Base-by-base conservation (phyloP, 2,797 vertebrate genomes). In the Champsocephalus gunnari region DNA sequence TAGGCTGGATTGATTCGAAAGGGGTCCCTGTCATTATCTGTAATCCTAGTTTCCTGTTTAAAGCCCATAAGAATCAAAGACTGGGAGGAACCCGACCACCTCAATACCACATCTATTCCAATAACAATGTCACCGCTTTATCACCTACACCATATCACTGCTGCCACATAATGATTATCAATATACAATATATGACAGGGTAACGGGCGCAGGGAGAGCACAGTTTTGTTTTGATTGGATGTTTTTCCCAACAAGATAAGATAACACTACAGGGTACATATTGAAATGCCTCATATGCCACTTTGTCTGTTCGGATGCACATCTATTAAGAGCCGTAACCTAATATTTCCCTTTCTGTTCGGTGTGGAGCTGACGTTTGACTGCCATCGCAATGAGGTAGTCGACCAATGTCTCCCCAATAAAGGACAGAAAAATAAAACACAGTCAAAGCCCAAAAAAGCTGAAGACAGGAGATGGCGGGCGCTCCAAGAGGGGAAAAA, bases 11-110 rank as follows among this genome's bases (percentile, higher is more conserved):
- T 96, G 94, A 92, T 94, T 95, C 93, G 87, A 92, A 38, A 95
- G 94, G 94, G 93, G 92, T 92, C 88, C 88, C 90, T 71, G 66
- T 93, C 92, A 95, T 94, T 95, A 95, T 89, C 86, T 92, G 90
- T 94, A 94, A 94, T 92, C 92, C 87, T 75, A 87, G 92, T 92
- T 95, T 94, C 89, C 93, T 94, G 89, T 93, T 93, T 89, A 92
- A 92, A 93, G 85, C 75, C 88, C 87, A 84, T 83, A 84, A 88
- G 86, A 94, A 94, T 93, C 91, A 92, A 93, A 93, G 89, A 84
- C 77, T 77, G 85, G 88, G 92, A 89, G 91, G 88, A 73, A 80
- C 83, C 79, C 53, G 11, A 75, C 70, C 83, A 82, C 89, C 89
- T 88, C 80, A 88, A 89, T 77, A 86, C 82, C 84, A 90, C 77